phyloP scores from a whole-genome alignment of 2,797 vertebrate species.

The Oreortyx pictus region DNA sequence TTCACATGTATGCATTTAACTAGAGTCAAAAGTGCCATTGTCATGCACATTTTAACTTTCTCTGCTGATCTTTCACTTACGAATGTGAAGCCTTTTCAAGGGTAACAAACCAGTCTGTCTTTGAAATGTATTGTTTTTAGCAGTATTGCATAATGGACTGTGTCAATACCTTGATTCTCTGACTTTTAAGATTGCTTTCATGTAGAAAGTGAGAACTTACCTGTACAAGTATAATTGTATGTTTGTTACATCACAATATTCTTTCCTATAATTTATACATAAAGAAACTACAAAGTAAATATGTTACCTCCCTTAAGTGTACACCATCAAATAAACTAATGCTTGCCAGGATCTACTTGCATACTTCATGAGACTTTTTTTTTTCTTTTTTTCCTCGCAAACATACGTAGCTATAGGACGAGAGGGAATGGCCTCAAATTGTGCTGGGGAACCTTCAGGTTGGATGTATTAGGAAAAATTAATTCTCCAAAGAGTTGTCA shows the following conservation, averaged over 20 bases:
- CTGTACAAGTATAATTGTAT: neutral
- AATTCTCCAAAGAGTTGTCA: too few species aligned
- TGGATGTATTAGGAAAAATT: too few species aligned
- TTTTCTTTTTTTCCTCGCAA: neutral
- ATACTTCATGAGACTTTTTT: neutral
- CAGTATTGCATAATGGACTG: neutral
- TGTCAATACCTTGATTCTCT: constrained; percentile 5
- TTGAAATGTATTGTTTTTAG: neutral
- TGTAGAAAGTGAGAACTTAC: neutral
- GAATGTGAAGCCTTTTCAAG: neutral
- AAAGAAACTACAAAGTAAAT: neutral
- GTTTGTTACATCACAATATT: neutral
- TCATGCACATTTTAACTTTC: neutral
- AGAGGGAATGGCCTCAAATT: too few species aligned
- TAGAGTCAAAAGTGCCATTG: neutral
- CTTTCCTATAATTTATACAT: neutral
- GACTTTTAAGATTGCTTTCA: neutral
- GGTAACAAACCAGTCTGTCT: neutral
- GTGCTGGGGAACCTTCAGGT: too few species aligned
- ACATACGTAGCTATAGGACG: too few species aligned
- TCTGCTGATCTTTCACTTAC: neutral
- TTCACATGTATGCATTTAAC: neutral
- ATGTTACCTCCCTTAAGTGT: neutral
- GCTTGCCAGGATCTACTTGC: neutral
- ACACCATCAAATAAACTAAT: neutral